A percentile compares a stretch with the other conserved stretches of the same genome.
phyloP scores from a whole-genome alignment of 1,140 invertebrate species.

The Drosophila mojavensis region DNA sequence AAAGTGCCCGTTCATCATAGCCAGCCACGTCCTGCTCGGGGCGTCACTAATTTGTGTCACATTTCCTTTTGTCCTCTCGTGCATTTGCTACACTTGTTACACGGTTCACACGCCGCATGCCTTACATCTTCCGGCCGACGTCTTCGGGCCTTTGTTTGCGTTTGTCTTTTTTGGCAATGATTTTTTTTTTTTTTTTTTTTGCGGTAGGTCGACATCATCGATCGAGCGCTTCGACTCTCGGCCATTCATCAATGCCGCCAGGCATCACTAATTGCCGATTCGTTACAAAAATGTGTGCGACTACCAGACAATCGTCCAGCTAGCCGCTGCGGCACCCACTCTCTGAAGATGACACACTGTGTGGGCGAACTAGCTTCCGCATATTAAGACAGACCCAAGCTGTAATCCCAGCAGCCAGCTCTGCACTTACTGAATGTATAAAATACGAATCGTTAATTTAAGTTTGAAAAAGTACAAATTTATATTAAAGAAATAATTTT shows the following conservation, averaged over 20 bases:
- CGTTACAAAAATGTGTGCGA: conserved; percentile 77
- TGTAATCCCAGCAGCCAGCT: conserved; percentile 9
- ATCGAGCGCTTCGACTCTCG: conserved; percentile 45
- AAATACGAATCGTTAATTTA: background rate
- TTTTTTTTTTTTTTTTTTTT: no score
- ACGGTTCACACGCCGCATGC: conserved; percentile 75
- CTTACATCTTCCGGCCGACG: conserved; percentile 61
- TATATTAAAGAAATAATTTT: no score
- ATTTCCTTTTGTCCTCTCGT: conserved; percentile 47
- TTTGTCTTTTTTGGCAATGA: conserved; percentile 60
- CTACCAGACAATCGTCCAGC: conserved; percentile 21
- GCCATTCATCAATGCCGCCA: conserved; percentile 70
- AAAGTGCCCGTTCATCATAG: conserved; percentile 4
- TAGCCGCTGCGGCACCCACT: conserved; percentile 11
- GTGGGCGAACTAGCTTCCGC: conserved; percentile 58
- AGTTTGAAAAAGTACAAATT: no score
- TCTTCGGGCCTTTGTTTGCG: conserved; percentile 12
- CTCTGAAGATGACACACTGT: conserved; percentile 41
- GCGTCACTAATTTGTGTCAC: conserved; percentile 82
- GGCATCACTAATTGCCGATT: conserved; percentile 78
- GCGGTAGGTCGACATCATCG: conserved; percentile 81
- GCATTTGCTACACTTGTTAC: conserved; percentile 82
- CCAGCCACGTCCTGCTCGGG: conserved; percentile 24
- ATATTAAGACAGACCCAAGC: conserved; percentile 41
- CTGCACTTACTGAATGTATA: conserved; percentile 24